Conservation (phyloP, 2,113 vertebrate species). For the Myrmecobius fasciatus region DNA sequence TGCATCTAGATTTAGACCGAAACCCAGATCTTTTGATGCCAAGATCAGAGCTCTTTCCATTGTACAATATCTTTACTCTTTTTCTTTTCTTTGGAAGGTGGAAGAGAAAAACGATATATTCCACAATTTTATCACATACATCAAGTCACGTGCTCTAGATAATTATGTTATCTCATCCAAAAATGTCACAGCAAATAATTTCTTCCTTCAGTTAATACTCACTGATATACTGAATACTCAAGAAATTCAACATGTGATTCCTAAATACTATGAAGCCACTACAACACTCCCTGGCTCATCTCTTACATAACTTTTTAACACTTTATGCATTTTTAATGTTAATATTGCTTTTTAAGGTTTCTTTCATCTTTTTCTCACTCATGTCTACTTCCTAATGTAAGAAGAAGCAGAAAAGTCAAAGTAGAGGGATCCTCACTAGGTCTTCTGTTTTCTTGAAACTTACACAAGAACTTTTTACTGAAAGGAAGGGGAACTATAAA, state of each 20-base stretch:
- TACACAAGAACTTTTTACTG: background rate
- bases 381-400: background rate
- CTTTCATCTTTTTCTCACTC: background rate
- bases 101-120: background rate
- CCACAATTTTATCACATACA: background rate
- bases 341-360: background rate
- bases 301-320: background rate
- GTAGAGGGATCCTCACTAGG: background rate
- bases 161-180: background rate
- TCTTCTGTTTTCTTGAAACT: background rate
- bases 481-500: background rate
- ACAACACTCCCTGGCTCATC: background rate
- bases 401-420: constrained; percentile 4
- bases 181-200: background rate
- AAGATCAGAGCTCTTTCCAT: background rate
- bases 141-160: background rate
- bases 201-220: background rate
- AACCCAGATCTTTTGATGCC: background rate
- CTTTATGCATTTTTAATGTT: background rate
- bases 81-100: background rate
- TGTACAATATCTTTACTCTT: background rate
- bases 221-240: background rate
- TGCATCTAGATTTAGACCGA: background rate
- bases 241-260: background rate
- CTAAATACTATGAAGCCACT: background rate